These are phyloP conservation scores for Hydriomena furcata DNA, from an alignment of 2,888 invertebrate species.

Conservation along the genomic window DNA sequence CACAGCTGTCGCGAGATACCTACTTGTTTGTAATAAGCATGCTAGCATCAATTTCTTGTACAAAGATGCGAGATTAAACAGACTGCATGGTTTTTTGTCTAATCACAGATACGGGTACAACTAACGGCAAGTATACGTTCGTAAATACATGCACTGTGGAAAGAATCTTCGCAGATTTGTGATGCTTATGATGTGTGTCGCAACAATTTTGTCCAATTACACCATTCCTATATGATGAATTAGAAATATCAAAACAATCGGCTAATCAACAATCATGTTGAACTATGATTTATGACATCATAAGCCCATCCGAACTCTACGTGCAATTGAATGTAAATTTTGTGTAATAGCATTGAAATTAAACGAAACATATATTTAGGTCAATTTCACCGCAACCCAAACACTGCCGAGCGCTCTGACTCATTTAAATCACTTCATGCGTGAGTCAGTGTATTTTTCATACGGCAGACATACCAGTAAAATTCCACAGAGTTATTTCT, in stretches of 20 bases:
- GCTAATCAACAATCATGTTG: constrained; percentile 27
- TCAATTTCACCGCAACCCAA: constrained; percentile 27
- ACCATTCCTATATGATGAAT: not conserved
- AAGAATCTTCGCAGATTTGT: too few relatives aligned
- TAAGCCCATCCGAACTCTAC: not conserved
- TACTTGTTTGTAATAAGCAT: too few relatives aligned
- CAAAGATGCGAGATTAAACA: too few relatives aligned
- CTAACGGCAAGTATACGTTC: too few relatives aligned
- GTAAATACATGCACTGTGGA: too few relatives aligned
- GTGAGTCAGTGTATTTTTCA: constrained; percentile 25
- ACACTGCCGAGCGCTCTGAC: constrained; percentile 11
- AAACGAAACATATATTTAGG: constrained; percentile 22
- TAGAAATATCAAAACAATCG: not conserved
- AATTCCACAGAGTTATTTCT: constrained; percentile 20
- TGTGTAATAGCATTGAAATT: constrained; percentile 15
- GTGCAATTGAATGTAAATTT: constrained; percentile 21
- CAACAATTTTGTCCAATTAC: too few relatives aligned
- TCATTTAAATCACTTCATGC: constrained; percentile 20
- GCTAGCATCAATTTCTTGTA: too few relatives aligned
- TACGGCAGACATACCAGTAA: constrained; percentile 5
- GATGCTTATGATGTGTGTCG: too few relatives aligned
- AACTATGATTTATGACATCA: constrained; percentile 31
- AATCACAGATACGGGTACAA: too few relatives aligned
- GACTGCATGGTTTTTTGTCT: too few relatives aligned
- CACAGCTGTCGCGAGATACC: too few relatives aligned